A percentile compares a stretch with the other conserved stretches of the same genome.
Conservation (phyloP, 2,888 invertebrate species). For the Hypomecis atomaria region DNA sequence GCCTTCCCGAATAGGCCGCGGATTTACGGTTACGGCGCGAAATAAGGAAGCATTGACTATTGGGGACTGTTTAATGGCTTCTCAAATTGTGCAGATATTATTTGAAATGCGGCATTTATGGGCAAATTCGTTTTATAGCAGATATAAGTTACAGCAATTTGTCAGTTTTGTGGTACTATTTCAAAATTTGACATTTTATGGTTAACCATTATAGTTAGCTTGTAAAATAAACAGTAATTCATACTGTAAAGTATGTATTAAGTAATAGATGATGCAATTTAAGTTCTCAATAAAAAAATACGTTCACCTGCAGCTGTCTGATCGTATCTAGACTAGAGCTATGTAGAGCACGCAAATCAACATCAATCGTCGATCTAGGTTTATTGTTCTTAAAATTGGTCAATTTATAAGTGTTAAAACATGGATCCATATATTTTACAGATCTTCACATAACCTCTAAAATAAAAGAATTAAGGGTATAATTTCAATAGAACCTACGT, state of each 20-base stretch:
- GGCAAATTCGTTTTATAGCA: not conserved
- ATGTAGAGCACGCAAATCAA: slow-evolving; percentile 4
- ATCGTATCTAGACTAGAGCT: slow-evolving; percentile 10
- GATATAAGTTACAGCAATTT: slow-evolving; percentile 3
- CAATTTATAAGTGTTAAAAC: slow-evolving; percentile 3
- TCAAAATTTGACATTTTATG: not conserved
- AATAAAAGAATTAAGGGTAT: too few species aligned
- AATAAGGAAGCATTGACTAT: slow-evolving; percentile 44
- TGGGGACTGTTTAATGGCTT: slow-evolving; percentile 21
- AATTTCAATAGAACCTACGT: too few species aligned
- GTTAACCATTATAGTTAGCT: not conserved
- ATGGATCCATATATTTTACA: not conserved
- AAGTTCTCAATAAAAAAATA: not conserved
- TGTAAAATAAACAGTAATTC: not conserved
- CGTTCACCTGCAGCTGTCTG: not conserved
- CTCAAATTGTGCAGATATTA: slow-evolving; percentile 25
- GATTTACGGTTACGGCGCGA: slow-evolving; percentile 40
- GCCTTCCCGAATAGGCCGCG: slow-evolving; percentile 45
- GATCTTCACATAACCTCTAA: too few species aligned
- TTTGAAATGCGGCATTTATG: slow-evolving; percentile 11
- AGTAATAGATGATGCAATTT: not conserved
- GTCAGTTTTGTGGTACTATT: not conserved
- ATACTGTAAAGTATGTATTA: not conserved
- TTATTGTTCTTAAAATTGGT: not conserved
- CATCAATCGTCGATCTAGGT: slow-evolving; percentile 2